These are phyloP conservation scores for Drymodes brunneopygia DNA, from an alignment of 2,113 vertebrate genomes.

Conservation along the genomic window DNA sequence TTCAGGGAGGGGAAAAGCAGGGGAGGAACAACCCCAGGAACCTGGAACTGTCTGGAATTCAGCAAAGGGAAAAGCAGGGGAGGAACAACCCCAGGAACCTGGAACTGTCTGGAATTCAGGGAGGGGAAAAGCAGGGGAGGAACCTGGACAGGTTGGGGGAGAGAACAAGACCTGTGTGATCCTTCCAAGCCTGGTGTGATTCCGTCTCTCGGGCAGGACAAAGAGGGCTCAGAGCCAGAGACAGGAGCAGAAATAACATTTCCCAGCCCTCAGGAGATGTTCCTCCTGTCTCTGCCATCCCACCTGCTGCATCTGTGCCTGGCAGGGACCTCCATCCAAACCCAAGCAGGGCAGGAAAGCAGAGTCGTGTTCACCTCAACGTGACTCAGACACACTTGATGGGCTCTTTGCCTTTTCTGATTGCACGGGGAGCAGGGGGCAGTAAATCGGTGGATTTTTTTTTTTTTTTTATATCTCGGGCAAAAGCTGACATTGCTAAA, in stretches of 20 bases:
- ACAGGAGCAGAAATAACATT: background rate
- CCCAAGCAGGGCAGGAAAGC: fast-evolving
- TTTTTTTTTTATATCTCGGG: conserved; percentile 6
- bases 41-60: background rate
- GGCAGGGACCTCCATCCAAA: background rate
- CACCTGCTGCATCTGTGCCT: background rate
- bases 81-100: background rate
- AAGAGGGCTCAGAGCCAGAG: background rate
- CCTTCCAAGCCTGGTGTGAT: background rate
- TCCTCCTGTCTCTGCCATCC: background rate
- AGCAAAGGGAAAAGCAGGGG: background rate
- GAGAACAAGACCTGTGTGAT: background rate
- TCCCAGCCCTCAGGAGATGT: background rate
- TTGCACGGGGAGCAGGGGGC: background rate
- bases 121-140: background rate
- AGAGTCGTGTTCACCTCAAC: background rate
- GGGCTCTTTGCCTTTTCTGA: background rate
- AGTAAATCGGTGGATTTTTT: background rate
- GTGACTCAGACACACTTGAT: background rate
- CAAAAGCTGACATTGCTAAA: conserved; percentile 41
- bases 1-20: too few relatives aligned
- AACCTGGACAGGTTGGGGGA: background rate
- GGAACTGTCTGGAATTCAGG: background rate
- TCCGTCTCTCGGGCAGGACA: background rate
- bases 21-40: too few relatives aligned